Evolutionary conservation across 2,888 invertebrate species (phyloP), one percentile per base, ranked within the genome.

Genomic region (Toxonevra muliebris): DNA sequence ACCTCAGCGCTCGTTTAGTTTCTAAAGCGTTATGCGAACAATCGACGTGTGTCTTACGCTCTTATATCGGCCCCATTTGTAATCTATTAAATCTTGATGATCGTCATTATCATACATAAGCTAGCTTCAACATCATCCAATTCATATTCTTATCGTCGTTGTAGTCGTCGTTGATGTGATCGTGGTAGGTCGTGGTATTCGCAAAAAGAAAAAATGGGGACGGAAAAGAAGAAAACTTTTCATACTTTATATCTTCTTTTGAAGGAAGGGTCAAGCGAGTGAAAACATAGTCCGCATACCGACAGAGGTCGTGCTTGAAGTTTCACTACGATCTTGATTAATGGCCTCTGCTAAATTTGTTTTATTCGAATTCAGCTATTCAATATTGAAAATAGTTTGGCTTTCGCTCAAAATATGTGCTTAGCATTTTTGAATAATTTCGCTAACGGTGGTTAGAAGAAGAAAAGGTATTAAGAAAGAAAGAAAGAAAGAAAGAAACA

Each of bases 21-120:
- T 42, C 55, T 53, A 53, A 68, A 63, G 59, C 69, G 71, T 67
- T 71, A 71, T 74, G 74, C 61, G 73, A 58, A 61, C 43, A 53
- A 61, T 60, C 55, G 41, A 15, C 40, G 42, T 41, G 43, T 43
- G 61, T 30, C 60, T 52, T 48, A 17, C 58, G 72, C 71, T 70
- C 71, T 75, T 75, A 75, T 75, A 75, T 72, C 69, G 71, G 30
- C 30, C 30, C 54, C 68, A 65, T 48, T 67, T 71, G 57, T 67
- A 64, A 68, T 62, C 59, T 72, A 72, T 72, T 20, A 43, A 9
- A 9, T 19, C 30, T 2, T 71, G 45, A 9, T 20, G 54, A 17
- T 19, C 63, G 12, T 30, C 63, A 4, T 45, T 40, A 15, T 69
- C 68, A 43, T 61, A 66, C 15, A 30, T 30, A 30, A 2, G 7